A percentile compares a stretch with the other conserved stretches of the same genome.
Evolutionary conservation across 1,140 invertebrate species (phyloP).

Genomic region (Apis cerana): DNA sequence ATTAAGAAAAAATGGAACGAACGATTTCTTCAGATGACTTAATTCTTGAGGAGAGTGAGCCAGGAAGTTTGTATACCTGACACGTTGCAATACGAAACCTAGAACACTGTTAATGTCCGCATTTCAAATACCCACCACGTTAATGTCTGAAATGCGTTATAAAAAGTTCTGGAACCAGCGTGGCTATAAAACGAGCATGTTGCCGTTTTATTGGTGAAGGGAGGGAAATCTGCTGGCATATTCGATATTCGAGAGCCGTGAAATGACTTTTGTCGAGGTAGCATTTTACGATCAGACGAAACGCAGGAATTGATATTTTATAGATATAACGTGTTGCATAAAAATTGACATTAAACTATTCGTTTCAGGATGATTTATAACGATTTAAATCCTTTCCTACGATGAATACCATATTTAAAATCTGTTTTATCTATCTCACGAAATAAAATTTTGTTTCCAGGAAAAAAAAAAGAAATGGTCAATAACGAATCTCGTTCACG

Average conservation of each 20-base stretch:
- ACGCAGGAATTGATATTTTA: slow-evolving; percentile 22
- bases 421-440: no score
- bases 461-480: neutral
- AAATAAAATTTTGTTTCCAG: neutral
- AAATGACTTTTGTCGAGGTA: slow-evolving; percentile 14
- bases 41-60: slow-evolving; percentile 14
- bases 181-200: slow-evolving; percentile 7
- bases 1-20: neutral
- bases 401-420: neutral
- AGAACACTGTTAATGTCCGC: neutral
- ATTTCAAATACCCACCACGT: neutral
- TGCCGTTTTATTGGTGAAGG: slow-evolving; percentile 10
- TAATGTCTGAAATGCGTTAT: neutral
- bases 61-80: neutral
- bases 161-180: slow-evolving; percentile 18
- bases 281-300: neutral
- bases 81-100: neutral
- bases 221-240: neutral
- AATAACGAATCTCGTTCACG: neutral
- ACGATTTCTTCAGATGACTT: neutral
- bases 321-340: neutral
- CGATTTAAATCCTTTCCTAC: neutral
- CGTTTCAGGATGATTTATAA: neutral
- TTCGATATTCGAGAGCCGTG: slow-evolving; percentile 9
- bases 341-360: neutral